Conservation (phyloP, 2,888 invertebrate genomes). For the Punctoribates punctum region DNA sequence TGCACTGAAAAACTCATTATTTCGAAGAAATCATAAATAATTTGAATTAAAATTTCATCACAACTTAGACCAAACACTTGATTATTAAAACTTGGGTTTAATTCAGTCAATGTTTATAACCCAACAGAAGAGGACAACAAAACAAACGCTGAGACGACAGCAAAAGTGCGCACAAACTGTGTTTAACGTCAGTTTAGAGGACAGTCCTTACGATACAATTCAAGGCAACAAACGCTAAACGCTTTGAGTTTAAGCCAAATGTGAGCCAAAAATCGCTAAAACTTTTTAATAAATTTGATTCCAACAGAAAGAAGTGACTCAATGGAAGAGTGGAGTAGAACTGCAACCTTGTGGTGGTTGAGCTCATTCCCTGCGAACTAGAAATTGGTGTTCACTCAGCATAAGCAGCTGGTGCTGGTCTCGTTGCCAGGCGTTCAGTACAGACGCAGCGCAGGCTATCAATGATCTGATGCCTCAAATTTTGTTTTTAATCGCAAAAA, state of each 20-base stretch:
- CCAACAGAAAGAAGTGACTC: constrained; percentile 3
- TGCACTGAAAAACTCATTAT: constrained; percentile 34
- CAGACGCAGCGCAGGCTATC: neutral
- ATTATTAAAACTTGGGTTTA: neutral
- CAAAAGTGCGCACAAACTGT: constrained; percentile 29
- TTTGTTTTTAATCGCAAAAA: neutral
- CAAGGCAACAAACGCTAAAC: neutral
- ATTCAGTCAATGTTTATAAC: neutral
- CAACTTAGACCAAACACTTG: neutral
- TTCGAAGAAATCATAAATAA: neutral
- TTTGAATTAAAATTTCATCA: neutral
- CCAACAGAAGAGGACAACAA: neutral
- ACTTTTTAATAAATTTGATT: neutral
- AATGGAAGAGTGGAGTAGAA: constrained; percentile 9
- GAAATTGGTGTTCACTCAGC: constrained; percentile 20
- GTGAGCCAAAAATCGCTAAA: constrained; percentile 1
- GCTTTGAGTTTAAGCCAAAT: neutral
- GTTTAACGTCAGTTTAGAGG: constrained; percentile 9
- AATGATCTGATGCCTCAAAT: neutral
- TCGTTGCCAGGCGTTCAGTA: constrained; percentile 23
- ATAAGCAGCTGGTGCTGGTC: constrained; percentile 26
- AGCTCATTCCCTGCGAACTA: constrained; percentile 24
- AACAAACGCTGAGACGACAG: neutral
- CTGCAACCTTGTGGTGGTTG: constrained; percentile 23
- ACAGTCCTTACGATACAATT: constrained; percentile 1